Evolutionary conservation across 2,113 vertebrate genomes (phyloP).

Genomic region (Litocranius walleri): DNA sequence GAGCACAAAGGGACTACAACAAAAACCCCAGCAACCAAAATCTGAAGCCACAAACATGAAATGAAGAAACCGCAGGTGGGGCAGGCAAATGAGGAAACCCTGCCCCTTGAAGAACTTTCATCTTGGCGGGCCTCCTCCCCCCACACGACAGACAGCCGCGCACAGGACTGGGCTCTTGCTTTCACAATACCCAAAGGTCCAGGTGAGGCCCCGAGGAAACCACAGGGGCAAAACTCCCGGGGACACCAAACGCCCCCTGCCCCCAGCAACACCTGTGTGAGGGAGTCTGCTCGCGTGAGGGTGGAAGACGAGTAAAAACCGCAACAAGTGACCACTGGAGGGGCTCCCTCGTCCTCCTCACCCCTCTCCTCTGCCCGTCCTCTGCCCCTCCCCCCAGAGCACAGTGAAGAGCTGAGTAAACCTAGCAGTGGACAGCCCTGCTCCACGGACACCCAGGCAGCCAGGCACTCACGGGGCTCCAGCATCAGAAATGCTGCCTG

Average conservation of each 20-base stretch:
- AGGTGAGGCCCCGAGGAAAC: background rate
- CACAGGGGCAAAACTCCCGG: background rate
- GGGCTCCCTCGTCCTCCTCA: background rate
- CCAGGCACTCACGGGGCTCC: fast-evolving
- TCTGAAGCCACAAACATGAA: background rate
- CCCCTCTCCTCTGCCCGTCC: background rate
- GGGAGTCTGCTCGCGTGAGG: background rate
- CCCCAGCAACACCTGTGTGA: background rate
- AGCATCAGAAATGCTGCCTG: background rate
- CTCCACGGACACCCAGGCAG: background rate
- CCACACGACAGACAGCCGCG: fast-evolving
- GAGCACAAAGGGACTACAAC: background rate
- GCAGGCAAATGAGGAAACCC: background rate
- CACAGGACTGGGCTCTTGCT: background rate
- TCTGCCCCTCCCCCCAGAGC: background rate
- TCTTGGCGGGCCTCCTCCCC: fast-evolving
- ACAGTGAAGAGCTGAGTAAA: background rate
- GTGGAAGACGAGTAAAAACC: background rate
- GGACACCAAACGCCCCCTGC: background rate
- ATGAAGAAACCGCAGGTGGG: background rate
- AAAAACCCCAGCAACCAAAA: background rate
- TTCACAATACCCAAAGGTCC: background rate
- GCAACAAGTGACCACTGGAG: background rate
- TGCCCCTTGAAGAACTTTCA: background rate
- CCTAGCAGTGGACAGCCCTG: no score